Conservation (phyloP, 2,113 vertebrate species). For the Cyprinus carpio region DNA sequence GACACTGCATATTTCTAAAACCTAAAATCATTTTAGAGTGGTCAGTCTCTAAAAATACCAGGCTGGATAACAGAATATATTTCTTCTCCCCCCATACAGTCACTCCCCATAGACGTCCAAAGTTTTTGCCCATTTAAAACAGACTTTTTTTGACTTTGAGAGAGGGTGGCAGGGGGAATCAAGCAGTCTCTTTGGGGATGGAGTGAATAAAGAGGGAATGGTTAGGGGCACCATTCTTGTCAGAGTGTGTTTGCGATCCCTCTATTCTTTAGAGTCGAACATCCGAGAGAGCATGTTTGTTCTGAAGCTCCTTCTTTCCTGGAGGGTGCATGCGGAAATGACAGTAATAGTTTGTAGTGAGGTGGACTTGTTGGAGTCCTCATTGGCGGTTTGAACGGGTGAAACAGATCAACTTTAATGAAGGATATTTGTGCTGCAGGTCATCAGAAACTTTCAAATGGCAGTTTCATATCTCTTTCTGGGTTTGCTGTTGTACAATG, state of each 20-base stretch:
- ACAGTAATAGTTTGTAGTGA: constrained; percentile 81
- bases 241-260: constrained; percentile 81
- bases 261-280: constrained; percentile 78
- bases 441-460: constrained; percentile 22
- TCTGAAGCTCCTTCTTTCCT: constrained; percentile 75
- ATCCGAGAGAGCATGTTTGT: constrained; percentile 87
- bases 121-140: constrained; percentile 51
- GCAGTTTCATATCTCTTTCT: constrained; percentile 20
- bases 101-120: constrained; percentile 50
- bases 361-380: constrained; percentile 78
- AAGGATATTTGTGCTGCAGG: constrained; percentile 25
- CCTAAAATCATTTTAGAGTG: constrained; percentile 35
- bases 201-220: constrained; percentile 47
- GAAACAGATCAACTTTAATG: constrained; percentile 54
- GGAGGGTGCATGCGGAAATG: constrained; percentile 80
- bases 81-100: constrained; percentile 10
- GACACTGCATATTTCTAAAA: constrained; percentile 21
- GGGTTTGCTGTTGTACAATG: not conserved
- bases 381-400: constrained; percentile 81
- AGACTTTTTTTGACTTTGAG: constrained; percentile 58
- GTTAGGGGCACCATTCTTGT: constrained; percentile 79
- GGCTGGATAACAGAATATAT: constrained; percentile 14
- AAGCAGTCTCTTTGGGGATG: constrained; percentile 52
- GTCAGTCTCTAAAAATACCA: constrained; percentile 41
- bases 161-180: constrained; percentile 55